Base-by-base conservation (phyloP, 2,113 vertebrate species). In the Casuarius casuarius region DNA sequence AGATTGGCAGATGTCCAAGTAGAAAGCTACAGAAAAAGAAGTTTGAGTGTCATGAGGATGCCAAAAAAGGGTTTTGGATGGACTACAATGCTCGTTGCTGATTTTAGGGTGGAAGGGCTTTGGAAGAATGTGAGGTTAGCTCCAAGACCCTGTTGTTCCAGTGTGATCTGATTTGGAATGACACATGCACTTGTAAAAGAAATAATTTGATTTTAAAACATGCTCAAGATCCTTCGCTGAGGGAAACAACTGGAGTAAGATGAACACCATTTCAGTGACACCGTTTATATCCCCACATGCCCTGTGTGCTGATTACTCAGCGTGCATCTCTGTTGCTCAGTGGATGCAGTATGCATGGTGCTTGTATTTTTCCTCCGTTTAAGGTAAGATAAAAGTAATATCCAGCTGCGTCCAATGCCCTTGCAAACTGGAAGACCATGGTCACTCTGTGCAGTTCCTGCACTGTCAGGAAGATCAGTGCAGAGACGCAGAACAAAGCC, bases 11-110 rank as follows among this genome's bases (percentile, higher is more conserved):
- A 79, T 98, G 98, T 77, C 98, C 98, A 84, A 98, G 92, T 6
- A 98, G 93, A 96, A 98, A 98, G 91, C 98, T 98, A 63, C 87
- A 97, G 87, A 86, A 97, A 70, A 96, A 2, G 40, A 94, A 91
- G 26, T 40, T 82, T 42, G 46, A 54, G 28, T 13, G 52, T 80
- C 71, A 76, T 0, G 0, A 68, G n/a, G 42, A 68, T 66, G 65
- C 40, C 58, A 86, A 16, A 26, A 54, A 0, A 66, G 20, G 12
- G 22, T 17, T 93, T 74, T 48, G 49, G 19, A n/a, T 5, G 3
- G 29, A 62, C 3, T 56, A 35, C 23, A 89, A 42, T 44, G 23
- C 29, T 48, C 8, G 1, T 21, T 21, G 56, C 8, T 15, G 29
- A 19, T 54, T 54, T 80, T 40, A n/a, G 23, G 49, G 49, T 31